Evolutionary conservation across 2,888 invertebrate genomes (phyloP), one percentile per base, ranked within the genome.

Genomic region (Vanessa cardui): DNA sequence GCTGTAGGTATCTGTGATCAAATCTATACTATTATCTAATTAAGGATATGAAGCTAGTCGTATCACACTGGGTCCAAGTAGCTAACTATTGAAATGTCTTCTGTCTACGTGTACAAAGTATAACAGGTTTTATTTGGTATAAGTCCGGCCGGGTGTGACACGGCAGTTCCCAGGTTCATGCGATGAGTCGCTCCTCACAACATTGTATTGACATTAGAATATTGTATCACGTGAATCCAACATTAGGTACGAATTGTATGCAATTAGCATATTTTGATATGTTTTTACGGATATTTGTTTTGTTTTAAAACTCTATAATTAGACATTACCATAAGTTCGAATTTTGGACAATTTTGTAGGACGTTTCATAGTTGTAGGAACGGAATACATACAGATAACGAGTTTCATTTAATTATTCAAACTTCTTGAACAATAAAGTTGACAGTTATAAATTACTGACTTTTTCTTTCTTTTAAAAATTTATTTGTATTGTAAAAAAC

Each of bases 281-380:
- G 73, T 73, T 73, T 73, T 69, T 70, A 70, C 67, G 67, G 58
- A 70, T 66, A 72, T 68, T 72, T 68, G 69, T 72, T 72, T 73
- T 72, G 69, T 72, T 72, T 67, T 62, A 68, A 54, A 54, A 66
- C 69, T 69, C 71, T 67, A 68, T 70, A 56, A 70, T 72, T 72
- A 62, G 69, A 71, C 62, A 62, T 72, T 68, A 62, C 64, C 66
- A 68, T 67, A 60, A 66, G 72, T 71, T 72, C 72, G 72, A 72
- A 66, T 71, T 73, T 72, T 74, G 73, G 73, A 74, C 72, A 66
- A 67, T 73, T 65, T 71, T 68, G 73, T 74, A 72, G 71, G 72
- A 74, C 73, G 73, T 74, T 65, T 72, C 71, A 66, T 74, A 74
- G 73, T 70, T 64, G 68, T 72, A 72, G 73, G 72, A 72, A 71